phyloP scores from a whole-genome alignment of 35 echinoderm and acorn worm species.

The Diadema setosum region DNA sequence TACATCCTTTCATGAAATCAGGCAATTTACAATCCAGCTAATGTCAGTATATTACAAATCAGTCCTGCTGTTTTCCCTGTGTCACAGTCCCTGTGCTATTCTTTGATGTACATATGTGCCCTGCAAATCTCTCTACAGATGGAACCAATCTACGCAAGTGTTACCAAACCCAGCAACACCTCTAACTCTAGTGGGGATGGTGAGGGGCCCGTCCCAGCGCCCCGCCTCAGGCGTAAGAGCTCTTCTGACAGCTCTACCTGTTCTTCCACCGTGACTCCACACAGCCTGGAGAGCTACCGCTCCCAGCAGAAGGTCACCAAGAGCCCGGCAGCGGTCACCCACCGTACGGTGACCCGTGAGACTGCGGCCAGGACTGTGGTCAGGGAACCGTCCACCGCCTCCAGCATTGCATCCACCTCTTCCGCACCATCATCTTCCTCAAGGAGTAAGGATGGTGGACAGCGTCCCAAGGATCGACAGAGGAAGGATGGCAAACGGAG shows the following conservation, averaged over 20 bases:
- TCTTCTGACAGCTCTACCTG: not conserved
- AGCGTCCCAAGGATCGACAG: not conserved
- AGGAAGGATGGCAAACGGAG: not conserved
- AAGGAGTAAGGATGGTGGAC: not conserved
- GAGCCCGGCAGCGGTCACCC: not conserved
- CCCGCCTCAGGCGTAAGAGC: not conserved
- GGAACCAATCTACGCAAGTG: not conserved
- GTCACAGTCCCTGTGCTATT: not conserved
- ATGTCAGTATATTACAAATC: too few species aligned
- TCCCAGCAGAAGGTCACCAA: not conserved
- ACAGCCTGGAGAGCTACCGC: conserved; percentile 14
- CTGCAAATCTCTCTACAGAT: not conserved
- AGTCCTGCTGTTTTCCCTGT: too few species aligned
- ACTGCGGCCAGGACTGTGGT: not conserved
- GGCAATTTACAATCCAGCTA: too few species aligned
- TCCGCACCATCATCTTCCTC: not conserved
- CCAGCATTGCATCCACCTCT: not conserved
- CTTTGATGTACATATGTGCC: not conserved
- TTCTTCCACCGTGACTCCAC: not conserved
- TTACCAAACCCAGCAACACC: not conserved
- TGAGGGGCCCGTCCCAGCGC: not conserved
- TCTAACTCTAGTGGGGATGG: not conserved
- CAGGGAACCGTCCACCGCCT: not conserved
- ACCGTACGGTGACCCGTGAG: not conserved
- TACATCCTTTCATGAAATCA: too few species aligned